These are phyloP conservation scores for Apteryx owenii DNA, from an alignment of 2,113 vertebrate genomes.

Conservation along the genomic window DNA sequence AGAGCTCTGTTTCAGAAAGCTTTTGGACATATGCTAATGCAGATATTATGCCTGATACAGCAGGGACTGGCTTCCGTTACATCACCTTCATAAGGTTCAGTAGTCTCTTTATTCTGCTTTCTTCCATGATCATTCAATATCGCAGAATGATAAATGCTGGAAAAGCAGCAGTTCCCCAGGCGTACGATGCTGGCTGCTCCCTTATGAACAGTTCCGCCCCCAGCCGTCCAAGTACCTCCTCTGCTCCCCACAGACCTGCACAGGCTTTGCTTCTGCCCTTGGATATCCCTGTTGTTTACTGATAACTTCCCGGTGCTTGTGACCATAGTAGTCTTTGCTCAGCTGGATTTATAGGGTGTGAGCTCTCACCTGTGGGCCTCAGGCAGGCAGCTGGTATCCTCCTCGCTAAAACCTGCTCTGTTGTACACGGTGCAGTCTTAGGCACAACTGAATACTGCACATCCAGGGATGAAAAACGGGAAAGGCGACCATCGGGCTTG, in stretches of 20 bases:
- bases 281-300: neutral
- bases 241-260: neutral
- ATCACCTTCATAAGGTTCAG: neutral
- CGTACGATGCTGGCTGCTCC: neutral
- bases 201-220: neutral
- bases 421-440: fast-evolving
- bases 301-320: neutral
- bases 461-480: fast-evolving
- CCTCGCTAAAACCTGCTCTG: too few species aligned
- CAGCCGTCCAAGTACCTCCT: neutral
- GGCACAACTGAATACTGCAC: neutral
- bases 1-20: neutral
- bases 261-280: neutral
- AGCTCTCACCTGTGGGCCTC: neutral
- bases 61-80: neutral
- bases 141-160: neutral
- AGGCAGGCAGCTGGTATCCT: too few species aligned
- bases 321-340: neutral
- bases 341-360: neutral
- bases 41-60: neutral
- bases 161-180: neutral
- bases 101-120: neutral
- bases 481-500: neutral
- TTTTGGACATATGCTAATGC: neutral
- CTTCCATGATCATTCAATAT: fast-evolving